These are phyloP conservation scores for Notolabrus celidotus DNA, from an alignment of 2,797 vertebrate genomes.

Conservation along the genomic window DNA sequence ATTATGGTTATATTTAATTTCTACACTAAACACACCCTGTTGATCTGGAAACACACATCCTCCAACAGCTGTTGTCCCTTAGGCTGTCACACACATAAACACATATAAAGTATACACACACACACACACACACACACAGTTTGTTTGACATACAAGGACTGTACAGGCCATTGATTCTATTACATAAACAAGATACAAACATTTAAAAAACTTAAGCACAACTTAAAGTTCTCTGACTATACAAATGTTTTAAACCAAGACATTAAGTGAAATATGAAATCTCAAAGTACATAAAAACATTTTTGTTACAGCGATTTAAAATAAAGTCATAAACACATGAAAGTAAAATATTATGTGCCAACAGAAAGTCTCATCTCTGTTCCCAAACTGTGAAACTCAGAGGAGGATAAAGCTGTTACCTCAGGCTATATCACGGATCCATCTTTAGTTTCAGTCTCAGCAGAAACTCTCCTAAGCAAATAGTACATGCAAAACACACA, in stretches of 20 bases:
- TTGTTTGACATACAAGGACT: constrained; percentile 27
- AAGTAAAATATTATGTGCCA: not conserved
- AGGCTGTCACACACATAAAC: constrained; percentile 10
- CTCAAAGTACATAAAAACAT: constrained; percentile 33
- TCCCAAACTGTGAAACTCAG: constrained; percentile 33
- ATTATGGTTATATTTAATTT: not conserved
- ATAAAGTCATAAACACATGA: constrained; percentile 20
- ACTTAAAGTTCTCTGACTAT: too few species aligned
- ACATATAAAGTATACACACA: constrained; percentile 5
- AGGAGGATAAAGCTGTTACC: constrained; percentile 34
- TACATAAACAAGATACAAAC: constrained; percentile 5
- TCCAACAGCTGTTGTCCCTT: constrained; percentile 9
- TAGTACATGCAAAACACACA: constrained; percentile 78
- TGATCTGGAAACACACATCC: constrained; percentile 44
- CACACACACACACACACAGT: constrained; percentile 6
- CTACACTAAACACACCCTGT: constrained; percentile 31
- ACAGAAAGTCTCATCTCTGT: constrained; percentile 15
- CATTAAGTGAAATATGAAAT: not conserved
- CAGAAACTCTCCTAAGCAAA: constrained; percentile 81
- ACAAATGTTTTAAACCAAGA: not conserved
- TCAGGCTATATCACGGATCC: constrained; percentile 42
- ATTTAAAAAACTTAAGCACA: not conserved
- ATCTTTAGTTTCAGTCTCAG: constrained; percentile 73
- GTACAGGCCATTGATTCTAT: not conserved
- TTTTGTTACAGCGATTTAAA: constrained; percentile 22